A percentile compares a stretch with the other conserved stretches of the same genome.
phyloP scores from a whole-genome alignment of 2,888 invertebrate species.

The Leuctra nigra region DNA sequence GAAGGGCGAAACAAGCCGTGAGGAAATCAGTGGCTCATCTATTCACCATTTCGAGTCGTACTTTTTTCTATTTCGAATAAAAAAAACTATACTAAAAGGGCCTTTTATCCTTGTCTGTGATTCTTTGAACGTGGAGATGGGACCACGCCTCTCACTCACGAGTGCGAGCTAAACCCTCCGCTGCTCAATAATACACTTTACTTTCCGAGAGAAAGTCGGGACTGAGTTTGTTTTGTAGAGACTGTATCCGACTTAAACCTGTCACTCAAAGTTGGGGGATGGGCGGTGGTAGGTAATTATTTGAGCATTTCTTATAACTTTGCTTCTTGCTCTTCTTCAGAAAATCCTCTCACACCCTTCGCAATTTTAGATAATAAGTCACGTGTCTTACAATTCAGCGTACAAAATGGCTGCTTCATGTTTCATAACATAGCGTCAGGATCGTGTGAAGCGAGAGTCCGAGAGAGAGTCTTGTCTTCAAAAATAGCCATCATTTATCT shows the following conservation, averaged over 20 bases:
- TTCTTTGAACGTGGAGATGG: slow-evolving; percentile 11
- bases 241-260: too few species aligned
- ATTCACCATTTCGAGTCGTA: slow-evolving; percentile 5
- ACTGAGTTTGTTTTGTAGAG: too few species aligned
- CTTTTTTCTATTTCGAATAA: slow-evolving; percentile 12
- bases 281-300: slow-evolving; percentile 3
- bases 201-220: too few species aligned
- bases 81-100: slow-evolving; percentile 1
- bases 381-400: too few species aligned
- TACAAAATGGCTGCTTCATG: too few species aligned
- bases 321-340: background rate
- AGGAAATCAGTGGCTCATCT: slow-evolving; percentile 11
- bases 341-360: background rate
- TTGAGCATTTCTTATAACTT: background rate
- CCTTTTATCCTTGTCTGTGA: background rate
- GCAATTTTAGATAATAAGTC: too few species aligned
- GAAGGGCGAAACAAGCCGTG: slow-evolving; percentile 6
- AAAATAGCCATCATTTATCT: slow-evolving; percentile 10
- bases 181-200: too few species aligned
- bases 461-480: background rate
- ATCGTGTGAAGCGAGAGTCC: background rate
- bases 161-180: background rate
- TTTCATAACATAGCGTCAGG: too few species aligned
- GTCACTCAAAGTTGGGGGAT: background rate
- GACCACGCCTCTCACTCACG: slow-evolving; percentile 6